Base-by-base conservation (phyloP, 2,797 vertebrate species). In the Sebastes kiyomatsui region DNA sequence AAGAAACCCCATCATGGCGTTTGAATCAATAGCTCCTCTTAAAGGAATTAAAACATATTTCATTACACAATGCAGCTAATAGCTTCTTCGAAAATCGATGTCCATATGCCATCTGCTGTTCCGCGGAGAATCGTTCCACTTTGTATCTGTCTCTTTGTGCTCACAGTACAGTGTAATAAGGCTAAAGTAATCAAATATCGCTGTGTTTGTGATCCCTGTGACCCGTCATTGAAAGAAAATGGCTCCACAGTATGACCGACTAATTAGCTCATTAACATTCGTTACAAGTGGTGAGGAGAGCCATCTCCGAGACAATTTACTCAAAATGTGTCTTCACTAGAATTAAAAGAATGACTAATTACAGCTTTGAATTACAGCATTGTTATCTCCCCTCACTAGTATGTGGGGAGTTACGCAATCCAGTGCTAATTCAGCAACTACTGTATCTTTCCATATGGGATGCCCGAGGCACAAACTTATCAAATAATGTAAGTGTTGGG, bases 21-120 rank as follows among this genome's bases (percentile, higher is more conserved):
- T 77, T 71, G n/a, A 84, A 91, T 89, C 90, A 72, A 90, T 83
- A 84, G 33, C 67, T 52, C 20, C 76, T 87, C 77, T 88, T 79
- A 73, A 82, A 88, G 71, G 52, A 88, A 82, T 88, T 83, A 82
- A 87, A 86, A 61, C 73, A 66, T 78, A 78, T 87, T 83, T 71
- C 65, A 87, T 92, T 75, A 79, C 71, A 84, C 30, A 6, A 67
- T 64, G 27, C 28, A 82, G 73, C 68, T 25, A 70, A 80, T 30
- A 33, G 56, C 22, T 23, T 52, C 28, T 54, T 16, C 42, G 33
- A 9, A 27, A 75, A 86, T 89, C 81, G 70, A 84, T 87, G 49
- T 80, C 75, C 60, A 28, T 46, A 30, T 66, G 30, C 7, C 72
- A 42, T 72, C 60, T 75, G 60, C n/a, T 78, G 60, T 66, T 72